Base-by-base conservation (phyloP, 2,888 invertebrate species). In the Crepidodera aurea region DNA sequence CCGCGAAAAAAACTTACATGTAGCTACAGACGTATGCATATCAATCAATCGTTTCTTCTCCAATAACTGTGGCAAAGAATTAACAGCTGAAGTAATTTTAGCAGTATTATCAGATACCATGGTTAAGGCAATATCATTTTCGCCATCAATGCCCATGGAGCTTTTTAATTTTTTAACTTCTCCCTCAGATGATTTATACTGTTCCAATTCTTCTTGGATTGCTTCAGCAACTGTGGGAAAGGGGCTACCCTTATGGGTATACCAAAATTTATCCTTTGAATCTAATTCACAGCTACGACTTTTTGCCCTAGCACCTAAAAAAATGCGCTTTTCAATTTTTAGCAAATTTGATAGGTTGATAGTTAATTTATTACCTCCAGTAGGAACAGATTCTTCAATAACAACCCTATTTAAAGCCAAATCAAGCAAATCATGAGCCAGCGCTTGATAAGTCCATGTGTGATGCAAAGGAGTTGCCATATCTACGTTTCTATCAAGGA, bases 401-500 rank as follows among this genome's bases (percentile, higher is more conserved):
- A 79, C 69, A 6, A 82, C 77, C 46, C 94, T 86, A 82, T 99
- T 99, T 59, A 98, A 83, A 6, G 94, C 90, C 70, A 98, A 84
- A 76, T 97, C 94, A 59, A 99, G 81, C 2, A 98, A 92, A 84
- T 99, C 99, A 81, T 99, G 98, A 18, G 95, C 91, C 56, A 99
- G 82, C 0, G 99, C 98, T 82, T 99, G 99, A 81, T 99, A 99
- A 0, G 98, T 99, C 99, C 99, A 99, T 0, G 99, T 98, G 81
- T 99, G 99, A 84, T 98, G 98, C 63, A 99, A 83, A 18, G 97
- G 97, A 39, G 98, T 99, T 1, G 98, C 97, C 88, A 99, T 89
- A 80, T 98, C 98, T 68, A 97, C 86, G 81, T 94, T 96, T 63
- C 98, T 87, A 81, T 99, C 98, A 58, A 98, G 83, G 63, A 99